phyloP scores from a whole-genome alignment of 2,888 invertebrate genomes.

The Adelphocoris suturalis region DNA sequence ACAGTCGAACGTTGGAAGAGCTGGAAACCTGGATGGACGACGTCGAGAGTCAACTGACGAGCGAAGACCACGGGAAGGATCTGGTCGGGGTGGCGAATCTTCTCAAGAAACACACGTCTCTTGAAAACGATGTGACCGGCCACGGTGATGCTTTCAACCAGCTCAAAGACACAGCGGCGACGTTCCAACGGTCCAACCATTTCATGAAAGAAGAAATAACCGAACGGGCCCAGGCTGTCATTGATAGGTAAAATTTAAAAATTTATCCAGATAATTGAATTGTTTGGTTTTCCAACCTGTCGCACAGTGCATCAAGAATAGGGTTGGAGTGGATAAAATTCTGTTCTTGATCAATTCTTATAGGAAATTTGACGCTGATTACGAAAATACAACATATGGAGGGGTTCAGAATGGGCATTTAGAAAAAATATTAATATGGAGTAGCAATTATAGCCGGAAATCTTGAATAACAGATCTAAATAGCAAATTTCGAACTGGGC shows the following conservation, averaged over 20 bases:
- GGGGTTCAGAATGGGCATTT: no score
- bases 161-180: constrained; percentile 88
- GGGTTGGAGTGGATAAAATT: no score
- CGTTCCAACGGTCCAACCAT: constrained; percentile 89
- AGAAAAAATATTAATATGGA: no score
- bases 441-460: no score
- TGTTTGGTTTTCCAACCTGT: no score
- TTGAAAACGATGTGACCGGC: constrained; percentile 92
- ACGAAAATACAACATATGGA: no score
- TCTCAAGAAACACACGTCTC: constrained; percentile 87
- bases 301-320: no score
- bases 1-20: constrained; percentile 93
- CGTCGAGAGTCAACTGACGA: constrained; percentile 86
- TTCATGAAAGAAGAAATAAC: constrained; percentile 94
- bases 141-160: constrained; percentile 91
- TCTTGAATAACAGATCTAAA: no score
- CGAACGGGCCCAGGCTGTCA: constrained; percentile 84
- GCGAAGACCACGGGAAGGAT: constrained; percentile 92
- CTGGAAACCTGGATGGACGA: constrained; percentile 96
- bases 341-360: no score
- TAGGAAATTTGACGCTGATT: no score
- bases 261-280: not conserved
- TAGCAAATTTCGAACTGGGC: no score
- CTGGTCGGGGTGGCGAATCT: constrained; percentile 91
- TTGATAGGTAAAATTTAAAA: constrained; percentile 80